A percentile compares a stretch with the other conserved stretches of the same genome.
Conservation (phyloP, 2,113 vertebrate species). For the Paratilapia polleni region DNA sequence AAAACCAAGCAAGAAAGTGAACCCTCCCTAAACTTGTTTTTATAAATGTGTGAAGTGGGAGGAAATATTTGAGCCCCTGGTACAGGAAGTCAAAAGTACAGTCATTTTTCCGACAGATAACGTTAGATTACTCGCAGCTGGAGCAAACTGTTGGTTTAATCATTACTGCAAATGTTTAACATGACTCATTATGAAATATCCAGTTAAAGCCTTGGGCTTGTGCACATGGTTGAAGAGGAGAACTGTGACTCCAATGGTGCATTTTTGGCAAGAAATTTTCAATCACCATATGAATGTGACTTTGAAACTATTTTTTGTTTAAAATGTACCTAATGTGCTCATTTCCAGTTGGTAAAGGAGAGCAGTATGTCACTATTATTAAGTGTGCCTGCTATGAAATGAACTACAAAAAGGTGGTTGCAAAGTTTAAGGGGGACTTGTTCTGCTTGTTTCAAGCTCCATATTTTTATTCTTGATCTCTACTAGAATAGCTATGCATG, state of each 20-base stretch:
- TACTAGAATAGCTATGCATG: not conserved
- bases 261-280: not conserved
- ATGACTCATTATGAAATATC: not conserved
- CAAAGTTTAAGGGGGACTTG: not conserved
- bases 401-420: not conserved
- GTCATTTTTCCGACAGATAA: not conserved
- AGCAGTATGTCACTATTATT: not conserved
- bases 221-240: not conserved
- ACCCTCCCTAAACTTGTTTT: not conserved
- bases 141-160: not conserved
- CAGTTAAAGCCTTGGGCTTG: not conserved
- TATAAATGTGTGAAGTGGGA: not conserved
- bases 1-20: not conserved
- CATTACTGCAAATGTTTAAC: not conserved
- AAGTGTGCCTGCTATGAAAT: not conserved
- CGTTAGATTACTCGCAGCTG: not conserved
- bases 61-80: not conserved
- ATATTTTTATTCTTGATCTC: not conserved
- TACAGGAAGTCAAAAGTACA: not conserved
- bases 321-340: not conserved
- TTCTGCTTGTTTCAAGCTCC: not conserved
- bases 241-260: not conserved
- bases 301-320: not conserved
- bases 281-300: not conserved
- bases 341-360: not conserved